Base-by-base conservation (phyloP, 2,888 invertebrate species). In the Caradrina kadenii region DNA sequence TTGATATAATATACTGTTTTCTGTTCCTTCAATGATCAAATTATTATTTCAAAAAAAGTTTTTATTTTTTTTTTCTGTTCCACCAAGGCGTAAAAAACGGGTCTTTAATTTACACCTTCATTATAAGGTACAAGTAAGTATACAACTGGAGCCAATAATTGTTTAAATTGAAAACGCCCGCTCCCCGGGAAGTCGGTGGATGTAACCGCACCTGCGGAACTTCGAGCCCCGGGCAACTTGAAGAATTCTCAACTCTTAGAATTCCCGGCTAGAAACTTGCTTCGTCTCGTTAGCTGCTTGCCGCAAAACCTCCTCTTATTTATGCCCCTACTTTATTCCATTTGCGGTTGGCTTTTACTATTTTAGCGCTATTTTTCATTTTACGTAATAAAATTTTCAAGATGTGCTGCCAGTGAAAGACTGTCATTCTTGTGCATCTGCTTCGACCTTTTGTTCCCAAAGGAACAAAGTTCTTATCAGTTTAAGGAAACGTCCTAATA, bases 241-340 rank as follows among this genome's bases (percentile, higher is more conserved):
- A 89, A 88, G 88, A 88, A 89, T 87, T 83, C 79, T 85, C 87
- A 92, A 93, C 92, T 93, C 88, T 90, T 90, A 92, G 92, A 90
- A 92, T 92, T 90, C 87, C 77, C 86, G 84, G 89, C 88, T 86
- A 85, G 87, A 82, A 93, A 92, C 90, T 93, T 91, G 88, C 88
- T 84, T 90, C 91, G 92, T 92, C 93, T 94, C 93, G 92, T 95
- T 95, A 94, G 92, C 90, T 83, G 86, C 87, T 88, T 85, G 88
- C 93, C 93, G 91, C 93, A 92, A 94, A 94, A 93, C 93, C 94
- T 90, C 89, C 75, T 89, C 89, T 92, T 94, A 94, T 95, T 95
- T 94, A 95, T 94, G 92, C 84, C 81, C 83, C 86, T 91, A 94
- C 92, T 94, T 93, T 93, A 93, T 92, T 93, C 92, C 91, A 92